Conservation (phyloP, 2,888 invertebrate genomes). For the Andricus curvator region DNA sequence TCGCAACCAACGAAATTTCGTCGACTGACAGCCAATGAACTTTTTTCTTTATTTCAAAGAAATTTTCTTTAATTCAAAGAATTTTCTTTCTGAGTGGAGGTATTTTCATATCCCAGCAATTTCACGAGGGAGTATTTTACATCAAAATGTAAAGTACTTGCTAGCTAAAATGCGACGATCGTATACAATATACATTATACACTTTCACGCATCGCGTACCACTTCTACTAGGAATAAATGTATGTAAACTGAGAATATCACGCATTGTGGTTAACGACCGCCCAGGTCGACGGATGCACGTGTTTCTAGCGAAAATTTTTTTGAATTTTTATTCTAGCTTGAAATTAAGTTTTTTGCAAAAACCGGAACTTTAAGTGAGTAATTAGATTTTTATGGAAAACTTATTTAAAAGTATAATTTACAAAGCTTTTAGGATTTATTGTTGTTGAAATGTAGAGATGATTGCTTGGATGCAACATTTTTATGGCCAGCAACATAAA, state of each 20-base stretch:
- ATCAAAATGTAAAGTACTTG: slow-evolving; percentile 18
- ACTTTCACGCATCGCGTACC: slow-evolving; percentile 21
- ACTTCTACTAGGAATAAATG: slow-evolving; percentile 23
- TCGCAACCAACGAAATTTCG: too few relatives aligned
- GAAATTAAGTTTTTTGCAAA: slow-evolving; percentile 20
- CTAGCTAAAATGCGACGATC: slow-evolving; percentile 1
- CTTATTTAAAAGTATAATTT: slow-evolving; percentile 9
- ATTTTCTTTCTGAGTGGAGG: too few relatives aligned
- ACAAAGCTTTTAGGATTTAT: background rate
- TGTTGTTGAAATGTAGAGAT: background rate
- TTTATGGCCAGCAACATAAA: background rate
- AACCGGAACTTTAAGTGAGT: slow-evolving; percentile 28
- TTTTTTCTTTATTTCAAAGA: too few relatives aligned
- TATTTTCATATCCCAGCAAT: background rate
- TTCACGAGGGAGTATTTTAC: background rate
- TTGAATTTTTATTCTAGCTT: slow-evolving; percentile 29
- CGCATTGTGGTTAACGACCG: slow-evolving; percentile 22
- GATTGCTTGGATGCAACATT: background rate
- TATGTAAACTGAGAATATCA: slow-evolving; percentile 24
- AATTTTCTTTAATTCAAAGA: too few relatives aligned
- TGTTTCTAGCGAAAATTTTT: slow-evolving; percentile 18
- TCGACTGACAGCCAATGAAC: too few relatives aligned
- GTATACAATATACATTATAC: slow-evolving; percentile 18
- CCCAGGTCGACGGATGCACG: slow-evolving; percentile 34
- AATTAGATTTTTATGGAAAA: slow-evolving; percentile 13